phyloP scores from a whole-genome alignment of 2,797 vertebrate species.

The Scolopax rusticola region DNA sequence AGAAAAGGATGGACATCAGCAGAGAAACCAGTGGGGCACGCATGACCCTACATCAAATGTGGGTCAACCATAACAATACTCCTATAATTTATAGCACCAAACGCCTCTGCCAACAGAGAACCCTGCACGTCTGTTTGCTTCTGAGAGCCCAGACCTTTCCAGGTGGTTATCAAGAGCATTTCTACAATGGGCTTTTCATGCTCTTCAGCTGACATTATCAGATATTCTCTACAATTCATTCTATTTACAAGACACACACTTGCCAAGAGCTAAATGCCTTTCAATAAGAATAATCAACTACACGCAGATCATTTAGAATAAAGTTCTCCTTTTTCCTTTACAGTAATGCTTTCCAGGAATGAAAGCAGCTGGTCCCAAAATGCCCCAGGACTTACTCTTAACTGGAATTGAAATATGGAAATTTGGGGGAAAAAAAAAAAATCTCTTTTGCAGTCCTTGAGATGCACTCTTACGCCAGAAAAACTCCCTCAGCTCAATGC shows the following conservation, averaged over 20 bases:
- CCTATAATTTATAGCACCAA: neutral
- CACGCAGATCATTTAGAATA: neutral
- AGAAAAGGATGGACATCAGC: neutral
- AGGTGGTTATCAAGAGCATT: neutral
- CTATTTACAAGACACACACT: neutral
- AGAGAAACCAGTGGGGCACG: neutral
- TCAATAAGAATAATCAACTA: neutral
- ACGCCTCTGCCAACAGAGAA: neutral
- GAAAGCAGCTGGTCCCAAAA: neutral
- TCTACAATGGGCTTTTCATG: neutral
- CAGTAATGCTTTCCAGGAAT: neutral
- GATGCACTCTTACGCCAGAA: neutral
- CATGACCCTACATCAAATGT: neutral
- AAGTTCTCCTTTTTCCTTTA: neutral
- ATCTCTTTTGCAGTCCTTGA: neutral
- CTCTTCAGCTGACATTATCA: neutral
- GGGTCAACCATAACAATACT: neutral
- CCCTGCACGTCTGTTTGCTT: neutral
- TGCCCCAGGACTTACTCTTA: neutral
- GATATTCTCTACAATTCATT: neutral
- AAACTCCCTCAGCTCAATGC: neutral
- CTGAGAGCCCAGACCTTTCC: neutral
- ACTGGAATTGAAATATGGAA: neutral
- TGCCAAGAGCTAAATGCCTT: constrained; percentile 35
- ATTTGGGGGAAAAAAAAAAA: neutral